phyloP scores from a whole-genome alignment of 2,888 invertebrate species.

The Pammene fasciana region DNA sequence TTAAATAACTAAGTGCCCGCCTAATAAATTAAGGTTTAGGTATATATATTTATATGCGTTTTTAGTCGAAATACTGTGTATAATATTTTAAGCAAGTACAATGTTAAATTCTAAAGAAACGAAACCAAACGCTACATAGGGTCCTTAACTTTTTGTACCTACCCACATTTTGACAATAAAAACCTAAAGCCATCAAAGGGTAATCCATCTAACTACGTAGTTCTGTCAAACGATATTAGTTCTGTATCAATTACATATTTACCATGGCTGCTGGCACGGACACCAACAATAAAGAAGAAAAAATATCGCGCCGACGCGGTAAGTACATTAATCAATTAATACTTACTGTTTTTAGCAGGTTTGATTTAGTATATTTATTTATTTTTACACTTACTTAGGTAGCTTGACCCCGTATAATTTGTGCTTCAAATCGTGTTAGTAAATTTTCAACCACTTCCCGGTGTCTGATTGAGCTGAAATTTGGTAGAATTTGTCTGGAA shows the following conservation, averaged over 20 bases:
- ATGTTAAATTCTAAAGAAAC: too few species aligned
- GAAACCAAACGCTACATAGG: background rate
- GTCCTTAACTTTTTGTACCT: background rate
- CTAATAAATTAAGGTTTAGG: too few species aligned
- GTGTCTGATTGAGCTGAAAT: too few species aligned
- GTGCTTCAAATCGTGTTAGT: too few species aligned
- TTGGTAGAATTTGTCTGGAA: too few species aligned
- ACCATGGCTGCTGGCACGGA: slow-evolving; percentile 34
- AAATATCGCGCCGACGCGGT: slow-evolving; percentile 2
- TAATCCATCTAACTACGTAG: background rate
- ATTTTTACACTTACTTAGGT: background rate
- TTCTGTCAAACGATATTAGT: slow-evolving; percentile 14
- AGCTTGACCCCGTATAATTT: too few species aligned
- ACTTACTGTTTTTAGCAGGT: background rate
- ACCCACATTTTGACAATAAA: slow-evolving; percentile 18
- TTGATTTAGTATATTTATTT: background rate
- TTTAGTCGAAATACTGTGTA: too few species aligned
- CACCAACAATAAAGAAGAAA: background rate
- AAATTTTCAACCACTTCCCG: too few species aligned
- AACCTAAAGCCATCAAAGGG: slow-evolving; percentile 11
- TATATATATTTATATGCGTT: too few species aligned
- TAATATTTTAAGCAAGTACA: too few species aligned
- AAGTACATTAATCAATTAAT: background rate
- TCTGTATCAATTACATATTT: background rate
- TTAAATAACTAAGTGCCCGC: too few species aligned